These are phyloP conservation scores for Pelvicachromis taeniatus DNA, from an alignment of 2,113 vertebrate genomes.

Conservation along the genomic window DNA sequence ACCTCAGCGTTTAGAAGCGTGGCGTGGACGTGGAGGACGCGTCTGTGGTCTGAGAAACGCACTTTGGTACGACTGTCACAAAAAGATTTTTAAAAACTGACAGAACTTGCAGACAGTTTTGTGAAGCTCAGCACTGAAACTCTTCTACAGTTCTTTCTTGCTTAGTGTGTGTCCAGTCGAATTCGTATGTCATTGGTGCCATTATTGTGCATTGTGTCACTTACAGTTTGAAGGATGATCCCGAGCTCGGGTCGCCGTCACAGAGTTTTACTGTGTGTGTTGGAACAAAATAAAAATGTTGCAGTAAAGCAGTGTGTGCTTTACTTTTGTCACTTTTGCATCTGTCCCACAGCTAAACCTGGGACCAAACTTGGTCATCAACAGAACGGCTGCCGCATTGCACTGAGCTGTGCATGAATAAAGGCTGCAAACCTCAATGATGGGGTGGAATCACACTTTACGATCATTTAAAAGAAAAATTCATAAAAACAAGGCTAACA, in stretches of 20 bases:
- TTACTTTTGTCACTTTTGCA: background rate
- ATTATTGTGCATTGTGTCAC: slow-evolving; percentile 73
- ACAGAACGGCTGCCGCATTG: background rate
- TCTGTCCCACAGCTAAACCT: background rate
- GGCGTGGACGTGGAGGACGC: background rate
- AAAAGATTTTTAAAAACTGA: background rate
- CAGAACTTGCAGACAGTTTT: background rate
- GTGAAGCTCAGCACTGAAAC: slow-evolving; percentile 22
- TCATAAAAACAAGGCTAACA: background rate
- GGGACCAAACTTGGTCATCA: background rate
- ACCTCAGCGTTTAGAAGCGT: background rate
- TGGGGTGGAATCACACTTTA: background rate
- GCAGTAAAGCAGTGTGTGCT: slow-evolving; percentile 8
- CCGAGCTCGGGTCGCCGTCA: slow-evolving; percentile 33
- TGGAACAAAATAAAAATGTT: slow-evolving; percentile 65
- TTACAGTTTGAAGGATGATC: slow-evolving; percentile 53
- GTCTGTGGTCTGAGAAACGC: background rate
- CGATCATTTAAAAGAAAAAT: background rate
- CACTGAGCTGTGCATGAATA: background rate
- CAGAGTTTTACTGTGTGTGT: slow-evolving; percentile 66
- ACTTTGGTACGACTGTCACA: slow-evolving; percentile 24
- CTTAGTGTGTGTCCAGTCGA: slow-evolving; percentile 58
- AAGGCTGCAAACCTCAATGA: background rate
- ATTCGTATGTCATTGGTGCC: slow-evolving; percentile 69
- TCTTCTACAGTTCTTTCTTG: slow-evolving; percentile 36